Evolutionary conservation across 2,797 vertebrate species (phyloP), one percentile per base, ranked within the genome.

Genomic region (Epinephelus coioides): DNA sequence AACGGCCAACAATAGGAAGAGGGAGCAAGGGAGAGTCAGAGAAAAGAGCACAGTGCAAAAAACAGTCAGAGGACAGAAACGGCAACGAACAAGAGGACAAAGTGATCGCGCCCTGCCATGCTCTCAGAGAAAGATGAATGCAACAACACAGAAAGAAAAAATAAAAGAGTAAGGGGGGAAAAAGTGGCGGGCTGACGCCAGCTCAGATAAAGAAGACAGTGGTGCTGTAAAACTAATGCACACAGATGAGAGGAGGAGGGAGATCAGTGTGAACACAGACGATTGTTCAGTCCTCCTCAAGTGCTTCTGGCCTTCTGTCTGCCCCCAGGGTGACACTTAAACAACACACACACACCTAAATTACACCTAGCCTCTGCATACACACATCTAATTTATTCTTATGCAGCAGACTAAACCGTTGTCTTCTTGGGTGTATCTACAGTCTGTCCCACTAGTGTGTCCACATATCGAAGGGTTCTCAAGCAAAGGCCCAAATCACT

Each of bases 11-110:
- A 85, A 91, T 82, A 79, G 82, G 85, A 76, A 67, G 51, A 62
- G 60, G 74, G 60, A 65, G 65, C 40, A 7, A 34, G 34, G 34
- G 34, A 34, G 69, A 44, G 47, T 38, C 17, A 14, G 46, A 56
- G 27, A 74, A 69, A 80, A 78, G 53, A 76, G 61, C 47, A 62
- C 43, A 46, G 77, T 50, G 76, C 25, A 60, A 79, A 85, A 69
- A 77, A 88, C 38, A 56, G 18, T 88, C 72, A 83, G 79, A 88
- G 89, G 86, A 82, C 68, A 64, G 70, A 82, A 84, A 85, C n/a
- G 5, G 73, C 53, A 64, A 60, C 18, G 72, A 79, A 80, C 66
- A 43, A 53, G 76, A 83, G 81, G 89, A 89, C 76, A 87, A 82
- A 86, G 78, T 85, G 82, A 88, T 86, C 47, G 43, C 53, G 17